Conservation (phyloP, 2,113 vertebrate genomes). For the Petrocephalus zakoni region DNA sequence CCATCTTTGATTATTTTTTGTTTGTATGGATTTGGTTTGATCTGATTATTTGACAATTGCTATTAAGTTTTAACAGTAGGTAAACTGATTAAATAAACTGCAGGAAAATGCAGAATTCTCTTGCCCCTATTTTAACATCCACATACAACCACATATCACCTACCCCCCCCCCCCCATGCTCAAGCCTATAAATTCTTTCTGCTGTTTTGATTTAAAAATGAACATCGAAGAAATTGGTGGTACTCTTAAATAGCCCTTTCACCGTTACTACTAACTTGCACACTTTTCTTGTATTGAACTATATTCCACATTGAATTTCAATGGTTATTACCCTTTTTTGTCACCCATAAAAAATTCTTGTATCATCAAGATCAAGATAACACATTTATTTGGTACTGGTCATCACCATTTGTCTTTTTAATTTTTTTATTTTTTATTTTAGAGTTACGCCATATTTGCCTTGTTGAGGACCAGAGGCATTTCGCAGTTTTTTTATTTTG, state of each 20-base stretch:
- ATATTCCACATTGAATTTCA: constrained; percentile 3
- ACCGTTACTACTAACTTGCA: background rate
- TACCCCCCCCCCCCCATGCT: background rate
- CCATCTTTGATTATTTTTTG: constrained; percentile 8
- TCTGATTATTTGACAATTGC: background rate
- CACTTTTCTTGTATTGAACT: background rate
- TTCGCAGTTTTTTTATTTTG: background rate
- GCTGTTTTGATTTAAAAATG: background rate
- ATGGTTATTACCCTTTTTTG: background rate
- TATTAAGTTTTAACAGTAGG: background rate
- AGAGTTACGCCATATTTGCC: background rate
- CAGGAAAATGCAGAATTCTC: constrained; percentile 4
- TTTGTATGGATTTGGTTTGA: constrained; percentile 1
- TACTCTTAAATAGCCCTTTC: background rate
- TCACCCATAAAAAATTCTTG: background rate
- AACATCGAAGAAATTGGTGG: background rate
- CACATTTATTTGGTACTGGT: background rate
- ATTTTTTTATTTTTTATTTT: background rate
- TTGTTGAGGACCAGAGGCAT: constrained; percentile 7
- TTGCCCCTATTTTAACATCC: constrained; percentile 11
- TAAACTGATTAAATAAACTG: background rate
- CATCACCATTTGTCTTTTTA: background rate
- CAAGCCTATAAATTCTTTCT: background rate
- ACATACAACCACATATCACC: background rate
- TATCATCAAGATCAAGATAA: background rate